These are phyloP conservation scores for Collichthys lucidus DNA, from an alignment of 2,113 vertebrate genomes.

Conservation along the genomic window DNA sequence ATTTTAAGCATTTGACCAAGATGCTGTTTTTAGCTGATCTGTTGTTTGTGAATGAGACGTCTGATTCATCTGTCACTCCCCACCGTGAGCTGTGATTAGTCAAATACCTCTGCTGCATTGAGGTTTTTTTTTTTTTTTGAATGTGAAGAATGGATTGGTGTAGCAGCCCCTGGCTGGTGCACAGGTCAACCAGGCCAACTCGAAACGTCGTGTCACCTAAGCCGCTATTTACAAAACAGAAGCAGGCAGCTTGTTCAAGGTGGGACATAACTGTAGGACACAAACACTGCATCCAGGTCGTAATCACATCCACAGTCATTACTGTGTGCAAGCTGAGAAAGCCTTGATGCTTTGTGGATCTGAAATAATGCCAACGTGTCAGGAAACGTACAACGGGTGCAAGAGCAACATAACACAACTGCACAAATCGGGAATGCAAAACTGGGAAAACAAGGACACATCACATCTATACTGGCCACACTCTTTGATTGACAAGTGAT, in stretches of 20 bases:
- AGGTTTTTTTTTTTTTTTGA: not conserved
- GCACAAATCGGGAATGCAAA: not conserved
- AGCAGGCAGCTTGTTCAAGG: slow-evolving; percentile 47
- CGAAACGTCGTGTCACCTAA: slow-evolving; percentile 39
- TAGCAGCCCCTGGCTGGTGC: not conserved
- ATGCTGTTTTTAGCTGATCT: slow-evolving; percentile 44
- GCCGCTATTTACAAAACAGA: slow-evolving; percentile 49
- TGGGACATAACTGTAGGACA: slow-evolving; percentile 40
- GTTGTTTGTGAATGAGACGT: slow-evolving; percentile 42
- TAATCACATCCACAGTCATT: slow-evolving; percentile 19
- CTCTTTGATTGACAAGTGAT: slow-evolving; percentile 2
- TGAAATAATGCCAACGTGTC: slow-evolving; percentile 10
- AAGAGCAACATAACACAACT: not conserved
- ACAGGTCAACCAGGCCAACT: slow-evolving; percentile 3
- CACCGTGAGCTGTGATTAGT: slow-evolving; percentile 3
- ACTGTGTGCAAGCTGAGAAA: slow-evolving; percentile 9
- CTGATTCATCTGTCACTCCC: slow-evolving; percentile 5
- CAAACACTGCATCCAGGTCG: slow-evolving; percentile 44
- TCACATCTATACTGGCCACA: not conserved
- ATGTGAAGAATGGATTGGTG: not conserved
- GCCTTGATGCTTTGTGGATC: slow-evolving; percentile 5
- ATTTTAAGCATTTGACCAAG: slow-evolving; percentile 47
- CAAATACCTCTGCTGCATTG: slow-evolving; percentile 3
- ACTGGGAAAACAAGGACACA: not conserved
- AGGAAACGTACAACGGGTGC: not conserved